These are phyloP conservation scores for Encarsia formosa DNA, from an alignment of 2,888 invertebrate genomes.

Conservation along the genomic window DNA sequence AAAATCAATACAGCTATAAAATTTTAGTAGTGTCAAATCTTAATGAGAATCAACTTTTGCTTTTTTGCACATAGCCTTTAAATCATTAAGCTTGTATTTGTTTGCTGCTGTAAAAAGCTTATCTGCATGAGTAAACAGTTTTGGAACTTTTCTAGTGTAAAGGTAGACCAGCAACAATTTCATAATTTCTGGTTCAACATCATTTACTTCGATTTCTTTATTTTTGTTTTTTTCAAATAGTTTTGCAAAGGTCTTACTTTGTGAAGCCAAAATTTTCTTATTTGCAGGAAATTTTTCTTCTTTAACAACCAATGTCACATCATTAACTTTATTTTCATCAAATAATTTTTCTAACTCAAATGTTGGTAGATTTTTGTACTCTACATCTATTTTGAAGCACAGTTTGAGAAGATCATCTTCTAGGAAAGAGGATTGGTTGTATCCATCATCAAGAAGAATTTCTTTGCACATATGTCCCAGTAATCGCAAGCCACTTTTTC, in stretches of 20 bases:
- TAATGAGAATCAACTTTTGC: too few relatives aligned
- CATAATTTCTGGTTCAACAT: not conserved
- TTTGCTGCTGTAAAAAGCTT: not conserved
- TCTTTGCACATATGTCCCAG: not conserved
- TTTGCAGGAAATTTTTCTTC: not conserved
- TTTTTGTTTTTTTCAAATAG: not conserved
- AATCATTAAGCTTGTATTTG: constrained; percentile 1
- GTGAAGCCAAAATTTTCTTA: not conserved
- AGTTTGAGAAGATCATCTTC: not conserved
- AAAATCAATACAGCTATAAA: too few relatives aligned
- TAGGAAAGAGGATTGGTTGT: not conserved
- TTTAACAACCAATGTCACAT: not conserved
- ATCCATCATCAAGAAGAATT: too few relatives aligned
- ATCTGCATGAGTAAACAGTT: not conserved
- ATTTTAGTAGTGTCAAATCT: too few relatives aligned
- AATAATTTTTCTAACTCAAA: not conserved
- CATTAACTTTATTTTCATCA: not conserved
- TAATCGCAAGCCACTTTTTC: not conserved
- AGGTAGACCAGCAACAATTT: not conserved
- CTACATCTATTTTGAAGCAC: not conserved
- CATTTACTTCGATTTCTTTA: not conserved
- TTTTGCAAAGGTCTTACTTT: not conserved
- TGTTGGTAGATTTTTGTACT: not conserved
- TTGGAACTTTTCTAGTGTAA: not conserved
- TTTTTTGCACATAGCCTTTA: not conserved